Base-by-base conservation (phyloP, 2,113 vertebrate genomes). In the Numida meleagris region DNA sequence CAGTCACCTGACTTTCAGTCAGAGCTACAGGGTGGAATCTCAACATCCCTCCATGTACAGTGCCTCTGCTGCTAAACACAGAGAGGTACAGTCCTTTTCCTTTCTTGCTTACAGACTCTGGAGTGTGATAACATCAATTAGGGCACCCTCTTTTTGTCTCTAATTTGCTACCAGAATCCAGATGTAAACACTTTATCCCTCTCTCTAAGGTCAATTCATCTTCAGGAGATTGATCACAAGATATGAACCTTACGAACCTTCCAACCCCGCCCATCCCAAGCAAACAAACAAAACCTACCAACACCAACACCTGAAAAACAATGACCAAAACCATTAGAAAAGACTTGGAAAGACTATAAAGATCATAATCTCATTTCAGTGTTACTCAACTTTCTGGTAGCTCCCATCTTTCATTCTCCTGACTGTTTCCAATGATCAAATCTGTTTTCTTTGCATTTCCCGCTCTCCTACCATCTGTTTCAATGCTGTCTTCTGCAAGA, bases 341-440 rank as follows among this genome's bases (percentile, higher is more conserved):
- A 71, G 25, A 50, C 20, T 86, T 65, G 65, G 68, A 93, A 88
- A 94, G 79, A 73, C 65, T 67, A 6, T 45, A 89, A 90, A 93
- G 93, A 96, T 95, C 55, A 59, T 57, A 95, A 89, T 91, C 85
- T 93, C 33, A n/a, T 71, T 80, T 51, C 67, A 59, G 50, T 12
- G 42, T 96, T 93, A 46, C 89, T 80, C 82, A 95, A 77, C 43
- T 51, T 76, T 55, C 85, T 48, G 43, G 27, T 51, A 78, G 75
- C 55, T 89, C 55, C 55, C 51, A 77, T 83, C 72, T 77, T 77
- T 91, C 33, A 59, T 88, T 88, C 84, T 89, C 24, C 79, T 89
- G 83, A 15, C 51, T 89, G 33, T 86, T 92, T 59, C 75, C 91
- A 88, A 4, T 82, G 33, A 58, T 77, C 66, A 85, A 79, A 76